These are phyloP conservation scores for Brienomyrus longianalis DNA, from an alignment of 2,113 vertebrate genomes.

Conservation along the genomic window DNA sequence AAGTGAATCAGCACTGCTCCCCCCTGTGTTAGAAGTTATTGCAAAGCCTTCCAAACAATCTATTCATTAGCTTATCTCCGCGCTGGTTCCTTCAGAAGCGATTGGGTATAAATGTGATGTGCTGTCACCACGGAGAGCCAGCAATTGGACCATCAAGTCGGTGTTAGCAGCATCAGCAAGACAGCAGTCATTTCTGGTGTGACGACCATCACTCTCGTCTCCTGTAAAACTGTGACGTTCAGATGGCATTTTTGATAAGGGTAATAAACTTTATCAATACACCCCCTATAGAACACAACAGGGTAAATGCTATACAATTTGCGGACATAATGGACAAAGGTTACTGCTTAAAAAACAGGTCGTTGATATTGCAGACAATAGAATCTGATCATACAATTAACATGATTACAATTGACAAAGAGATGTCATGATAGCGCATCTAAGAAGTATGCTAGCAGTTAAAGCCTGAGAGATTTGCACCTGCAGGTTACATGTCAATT, in stretches of 20 bases:
- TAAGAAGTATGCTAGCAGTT: neutral
- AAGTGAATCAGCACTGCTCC: neutral
- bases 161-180: neutral
- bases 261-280: neutral
- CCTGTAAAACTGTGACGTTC: neutral
- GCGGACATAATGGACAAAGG: neutral
- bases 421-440: neutral
- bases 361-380: neutral
- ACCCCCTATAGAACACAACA: neutral
- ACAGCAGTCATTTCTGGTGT: neutral
- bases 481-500: neutral
- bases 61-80: neutral
- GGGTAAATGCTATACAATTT: neutral
- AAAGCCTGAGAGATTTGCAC: neutral
- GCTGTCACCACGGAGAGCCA: neutral
- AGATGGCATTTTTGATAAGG: neutral
- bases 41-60: neutral
- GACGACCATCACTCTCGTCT: neutral
- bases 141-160: neutral
- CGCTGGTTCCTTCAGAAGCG: neutral
- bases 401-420: neutral
- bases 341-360: neutral
- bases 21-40: neutral
- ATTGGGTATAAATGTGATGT: neutral
- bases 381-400: neutral